Conservation (phyloP, 2,113 vertebrate species). For the Etheostoma spectabile region DNA sequence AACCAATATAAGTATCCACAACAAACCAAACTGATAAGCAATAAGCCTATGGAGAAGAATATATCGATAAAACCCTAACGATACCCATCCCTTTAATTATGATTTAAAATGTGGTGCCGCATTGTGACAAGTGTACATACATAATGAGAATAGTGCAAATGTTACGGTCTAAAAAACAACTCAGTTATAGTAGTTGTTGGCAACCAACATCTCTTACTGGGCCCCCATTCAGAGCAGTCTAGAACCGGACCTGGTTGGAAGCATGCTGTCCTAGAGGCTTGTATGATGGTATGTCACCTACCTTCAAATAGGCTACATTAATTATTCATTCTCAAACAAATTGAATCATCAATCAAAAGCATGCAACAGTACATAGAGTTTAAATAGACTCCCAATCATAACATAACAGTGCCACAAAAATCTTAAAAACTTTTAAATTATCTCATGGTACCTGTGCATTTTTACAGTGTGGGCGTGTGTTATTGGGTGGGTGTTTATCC, state of each 20-base stretch:
- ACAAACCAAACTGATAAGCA: no score
- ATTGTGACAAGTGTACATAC: no score
- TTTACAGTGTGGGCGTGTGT: background rate
- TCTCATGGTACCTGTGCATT: background rate
- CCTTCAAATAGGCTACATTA: background rate
- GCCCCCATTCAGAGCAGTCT: no score
- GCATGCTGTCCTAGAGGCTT: background rate
- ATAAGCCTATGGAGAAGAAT: no score
- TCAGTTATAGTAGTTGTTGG: no score
- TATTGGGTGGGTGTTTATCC: background rate
- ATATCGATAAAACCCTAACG: no score
- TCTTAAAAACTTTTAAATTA: background rate
- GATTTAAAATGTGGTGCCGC: no score
- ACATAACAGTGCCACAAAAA: background rate
- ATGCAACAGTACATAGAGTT: background rate
- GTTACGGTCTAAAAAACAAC: no score
- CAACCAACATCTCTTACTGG: no score
- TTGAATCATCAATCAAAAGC: background rate
- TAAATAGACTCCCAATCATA: background rate
- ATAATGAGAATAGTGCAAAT: no score
- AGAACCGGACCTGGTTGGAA: background rate
- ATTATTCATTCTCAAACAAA: background rate
- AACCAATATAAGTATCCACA: no score
- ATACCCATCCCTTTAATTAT: no score
- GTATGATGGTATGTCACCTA: conserved; percentile 22